Base-by-base conservation (phyloP, 2,797 vertebrate species). In the Euthynnus affinis region DNA sequence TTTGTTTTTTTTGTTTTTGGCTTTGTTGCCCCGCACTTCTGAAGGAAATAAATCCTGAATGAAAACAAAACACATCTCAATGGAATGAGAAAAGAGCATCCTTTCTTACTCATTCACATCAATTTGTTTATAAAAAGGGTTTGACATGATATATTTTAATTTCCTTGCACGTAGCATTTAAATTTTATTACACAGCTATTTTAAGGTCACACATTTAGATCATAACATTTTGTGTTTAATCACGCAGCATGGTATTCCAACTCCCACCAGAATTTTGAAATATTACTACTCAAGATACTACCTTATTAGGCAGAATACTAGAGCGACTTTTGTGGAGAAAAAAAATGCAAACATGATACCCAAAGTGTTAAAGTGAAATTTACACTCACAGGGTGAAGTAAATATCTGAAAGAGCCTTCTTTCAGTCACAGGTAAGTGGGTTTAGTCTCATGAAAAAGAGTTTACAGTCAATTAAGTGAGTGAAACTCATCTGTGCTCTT, bases 381-480 rank as follows among this genome's bases (percentile, higher is more conserved):
- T 37, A 17, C 2, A 58, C 59, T 44, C 48, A 14, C 23, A 18
- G 1, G 1, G 3, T 64, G 29, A 42, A 48, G 27, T 59, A 18
- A 34, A 40, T 15, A 8, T 64, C 3, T 51, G 17, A 42, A 63
- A 44, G 8, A 32, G 40, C 13, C 6, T 42, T 64, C 42, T 18
- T 51, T 63, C 42, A 74, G 42, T 56, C 20, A 42, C 40, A 73
- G 57, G 70, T 62, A 40, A 49, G 25, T 25, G 17, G 13, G 9
- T 80, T 64, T 58, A 63, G 12, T 23, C 32, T 65, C 18, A 22
- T 23, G 6, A 27, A 58, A 65, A 51, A 22, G 25, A 20, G 3
- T 68, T 82, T 37, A 52, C 40, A 66, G 48, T 62, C 56, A 76
- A 66, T 67, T 67, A 42, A 42, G 40, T 40, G 66, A 46, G 22